Conservation (phyloP, 2,113 vertebrate genomes). For the Albula glossodonta region DNA sequence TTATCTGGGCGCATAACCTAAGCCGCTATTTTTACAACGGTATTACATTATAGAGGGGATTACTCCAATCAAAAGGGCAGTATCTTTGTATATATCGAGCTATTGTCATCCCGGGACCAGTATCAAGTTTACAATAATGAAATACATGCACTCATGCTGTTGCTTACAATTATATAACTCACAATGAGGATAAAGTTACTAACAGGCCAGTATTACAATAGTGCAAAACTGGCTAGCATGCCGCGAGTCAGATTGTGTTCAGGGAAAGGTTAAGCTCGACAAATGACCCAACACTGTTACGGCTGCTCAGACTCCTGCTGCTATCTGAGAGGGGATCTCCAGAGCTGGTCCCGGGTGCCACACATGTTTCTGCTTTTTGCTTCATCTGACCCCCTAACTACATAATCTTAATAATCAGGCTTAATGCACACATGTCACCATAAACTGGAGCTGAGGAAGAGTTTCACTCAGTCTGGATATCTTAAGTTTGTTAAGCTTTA, state of each 20-base stretch:
- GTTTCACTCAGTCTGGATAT: too few species aligned
- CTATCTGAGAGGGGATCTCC: too few species aligned
- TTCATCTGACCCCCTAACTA: too few species aligned
- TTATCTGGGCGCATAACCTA: slow-evolving; percentile 84
- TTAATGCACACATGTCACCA: too few species aligned
- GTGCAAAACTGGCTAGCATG: neutral
- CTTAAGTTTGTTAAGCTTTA: too few species aligned
- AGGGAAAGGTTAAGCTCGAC: neutral
- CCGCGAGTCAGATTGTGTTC: neutral
- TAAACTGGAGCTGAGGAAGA: too few species aligned
- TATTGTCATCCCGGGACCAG: neutral
- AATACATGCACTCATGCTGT: neutral
- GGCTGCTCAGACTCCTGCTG: neutral
- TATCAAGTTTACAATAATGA: neutral
- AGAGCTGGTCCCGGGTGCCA: too few species aligned
- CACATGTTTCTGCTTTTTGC: too few species aligned
- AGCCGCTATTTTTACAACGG: slow-evolving; percentile 92
- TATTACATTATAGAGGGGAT: slow-evolving; percentile 70
- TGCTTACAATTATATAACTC: slow-evolving; percentile 6
- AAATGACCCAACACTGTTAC: neutral
- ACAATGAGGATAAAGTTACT: neutral
- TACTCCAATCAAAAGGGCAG: slow-evolving; percentile 47
- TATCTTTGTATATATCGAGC: neutral
- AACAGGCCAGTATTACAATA: neutral
- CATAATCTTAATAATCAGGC: too few species aligned